A percentile compares a stretch with the other conserved stretches of the same genome.
Conservation (phyloP, 92 coral and sea anemone species). For the Actinernus sp. region DNA sequence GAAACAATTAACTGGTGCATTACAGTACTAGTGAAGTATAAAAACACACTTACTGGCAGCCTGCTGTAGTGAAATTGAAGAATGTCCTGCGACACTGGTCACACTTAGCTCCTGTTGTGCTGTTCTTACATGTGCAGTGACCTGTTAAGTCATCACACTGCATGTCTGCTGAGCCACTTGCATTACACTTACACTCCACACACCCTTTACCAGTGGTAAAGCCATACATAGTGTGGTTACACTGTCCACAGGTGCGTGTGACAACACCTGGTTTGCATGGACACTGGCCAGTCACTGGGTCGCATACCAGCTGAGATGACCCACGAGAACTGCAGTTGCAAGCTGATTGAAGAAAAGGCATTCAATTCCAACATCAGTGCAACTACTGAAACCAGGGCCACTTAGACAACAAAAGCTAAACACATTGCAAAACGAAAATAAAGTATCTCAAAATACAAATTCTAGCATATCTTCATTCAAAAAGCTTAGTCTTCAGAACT, state of each 20-base stretch:
- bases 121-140: conserved; percentile 86
- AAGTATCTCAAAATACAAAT: too few species aligned
- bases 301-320: conserved; percentile 82
- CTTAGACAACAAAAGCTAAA: too few species aligned
- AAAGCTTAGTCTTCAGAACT: neutral
- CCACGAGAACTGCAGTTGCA: conserved; percentile 82
- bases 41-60: conserved; percentile 90
- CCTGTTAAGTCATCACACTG: conserved; percentile 87
- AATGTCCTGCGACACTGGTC: conserved; percentile 74
- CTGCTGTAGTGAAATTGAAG: conserved; percentile 88
- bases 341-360: too few species aligned
- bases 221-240: conserved; percentile 81
- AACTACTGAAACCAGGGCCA: too few species aligned
- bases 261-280: conserved; percentile 83
- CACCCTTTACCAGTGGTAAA: conserved; percentile 88
- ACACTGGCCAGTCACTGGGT: conserved; percentile 88
- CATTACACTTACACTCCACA: conserved; percentile 81
- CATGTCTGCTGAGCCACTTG: conserved; percentile 80
- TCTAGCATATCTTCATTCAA: too few species aligned
- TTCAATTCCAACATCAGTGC: neutral
- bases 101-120: conserved; percentile 92
- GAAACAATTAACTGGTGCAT: neutral
- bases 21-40: too few species aligned
- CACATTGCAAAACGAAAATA: too few species aligned
- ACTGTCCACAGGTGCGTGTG: conserved; percentile 82